phyloP scores from a whole-genome alignment of 2,113 vertebrate species.

The Rallus limicola region DNA sequence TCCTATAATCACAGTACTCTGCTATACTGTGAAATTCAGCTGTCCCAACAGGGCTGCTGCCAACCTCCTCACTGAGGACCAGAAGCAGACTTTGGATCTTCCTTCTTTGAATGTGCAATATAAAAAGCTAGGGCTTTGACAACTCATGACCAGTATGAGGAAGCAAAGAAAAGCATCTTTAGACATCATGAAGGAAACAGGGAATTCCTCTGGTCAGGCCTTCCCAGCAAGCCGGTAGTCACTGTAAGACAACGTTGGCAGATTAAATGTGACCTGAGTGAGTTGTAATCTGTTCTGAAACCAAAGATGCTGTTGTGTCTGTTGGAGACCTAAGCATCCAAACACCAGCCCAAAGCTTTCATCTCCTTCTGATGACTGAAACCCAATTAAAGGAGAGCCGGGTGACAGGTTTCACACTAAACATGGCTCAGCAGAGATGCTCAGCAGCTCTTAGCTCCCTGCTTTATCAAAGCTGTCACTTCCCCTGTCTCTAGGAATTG shows the following conservation, averaged over 20 bases:
- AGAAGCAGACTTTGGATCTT: not conserved
- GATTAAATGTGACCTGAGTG: not conserved
- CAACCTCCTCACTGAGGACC: not conserved
- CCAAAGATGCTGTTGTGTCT: conserved; percentile 26
- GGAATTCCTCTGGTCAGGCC: not conserved
- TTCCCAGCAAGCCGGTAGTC: not conserved
- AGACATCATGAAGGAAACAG: not conserved
- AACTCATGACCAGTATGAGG: not conserved
- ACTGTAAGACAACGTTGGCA: not conserved
- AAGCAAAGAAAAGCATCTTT: not conserved
- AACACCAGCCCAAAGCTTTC: conserved; percentile 20
- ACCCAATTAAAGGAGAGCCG: conserved; percentile 61
- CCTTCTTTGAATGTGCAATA: not conserved
- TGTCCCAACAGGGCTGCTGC: not conserved
- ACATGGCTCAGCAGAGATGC: conserved; percentile 15
- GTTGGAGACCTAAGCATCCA: not conserved
- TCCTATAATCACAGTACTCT: not conserved
- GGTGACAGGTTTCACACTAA: conserved; percentile 60
- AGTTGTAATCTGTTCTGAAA: conserved; percentile 2
- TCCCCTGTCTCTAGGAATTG: conserved; percentile 37
- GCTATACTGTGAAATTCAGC: not conserved
- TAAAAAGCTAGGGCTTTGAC: not conserved
- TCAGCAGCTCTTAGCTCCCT: conserved; percentile 28
- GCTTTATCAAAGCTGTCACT: conserved; percentile 73
- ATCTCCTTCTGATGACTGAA: conserved; percentile 27